Base-by-base conservation (phyloP, 2,888 invertebrate genomes). In the Chymomyza amoena region DNA sequence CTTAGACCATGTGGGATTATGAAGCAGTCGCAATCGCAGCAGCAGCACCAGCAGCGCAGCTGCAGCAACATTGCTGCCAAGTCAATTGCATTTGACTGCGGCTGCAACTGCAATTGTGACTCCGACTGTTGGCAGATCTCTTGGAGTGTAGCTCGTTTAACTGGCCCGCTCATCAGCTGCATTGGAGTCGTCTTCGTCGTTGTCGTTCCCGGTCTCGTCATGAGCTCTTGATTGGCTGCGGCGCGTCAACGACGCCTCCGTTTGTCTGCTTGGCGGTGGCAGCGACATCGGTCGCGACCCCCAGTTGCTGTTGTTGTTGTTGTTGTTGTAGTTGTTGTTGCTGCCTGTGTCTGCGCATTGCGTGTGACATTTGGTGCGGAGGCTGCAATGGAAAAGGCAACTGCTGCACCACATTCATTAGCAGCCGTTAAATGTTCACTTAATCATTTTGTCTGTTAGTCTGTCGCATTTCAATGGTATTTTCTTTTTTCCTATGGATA, bases 351-450 rank as follows among this genome's bases (percentile, higher is more conserved):
- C 50, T 13, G 18, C 76, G 76, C 86, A 80, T 86, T 78, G 86
- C 84, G 86, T 81, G 81, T 81, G 83, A 85, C 85, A 84, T 83
- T 85, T 64, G 78, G 77, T 75, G 71, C 25, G 62, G 50, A 52
- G 54, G 15, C 25, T 32, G 56, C 64, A 64, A 20, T 20, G 51
- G 32, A 6, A 16, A 18, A 57, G 65, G 69, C 77, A 69, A 68
- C 72, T 60, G 61, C 57, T 51, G 87, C 83, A 87, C 81, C 82
- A 81, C 80, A 87, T 86, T 85, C 87, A 87, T 87, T 85, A 85
- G 85, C 78, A 84, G 85, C 81, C 85, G 78, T 84, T 86, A 86
- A 86, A 87, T 87, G 86, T 81, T 80, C 87, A 75, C 77, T 86
- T 84, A 81, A 87, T 86, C 87, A 87, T 80, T 76, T 71, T 60